Percentiles rank a stretch among this genome's conserved stretches.
These are phyloP conservation scores for Colletes gigas DNA, from an alignment of 1,140 invertebrate species.

Conservation along the genomic window DNA sequence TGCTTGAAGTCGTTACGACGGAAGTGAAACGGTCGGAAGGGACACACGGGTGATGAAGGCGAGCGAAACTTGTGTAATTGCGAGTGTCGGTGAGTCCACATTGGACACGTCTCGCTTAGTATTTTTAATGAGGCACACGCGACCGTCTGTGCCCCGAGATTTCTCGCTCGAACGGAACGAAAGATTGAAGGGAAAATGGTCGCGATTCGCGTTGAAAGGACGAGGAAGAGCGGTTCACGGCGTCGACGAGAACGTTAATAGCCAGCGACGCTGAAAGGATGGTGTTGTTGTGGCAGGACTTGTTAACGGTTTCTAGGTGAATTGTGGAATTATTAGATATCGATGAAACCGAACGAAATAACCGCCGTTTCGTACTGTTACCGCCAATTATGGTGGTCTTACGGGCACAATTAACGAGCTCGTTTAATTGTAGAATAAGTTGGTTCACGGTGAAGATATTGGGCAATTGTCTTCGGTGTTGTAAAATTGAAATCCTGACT, in stretches of 20 bases:
- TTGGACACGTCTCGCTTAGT: conserved; percentile 6
- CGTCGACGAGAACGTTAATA: not conserved
- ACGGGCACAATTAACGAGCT: too few species aligned
- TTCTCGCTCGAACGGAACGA: not conserved
- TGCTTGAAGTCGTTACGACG: conserved; percentile 39
- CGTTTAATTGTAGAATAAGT: too few species aligned
- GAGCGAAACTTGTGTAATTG: conserved; percentile 10
- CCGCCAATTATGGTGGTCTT: not conserved
- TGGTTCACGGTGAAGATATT: not conserved
- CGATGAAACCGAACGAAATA: not conserved
- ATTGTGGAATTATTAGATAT: not conserved
- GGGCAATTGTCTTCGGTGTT: not conserved
- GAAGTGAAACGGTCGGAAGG: conserved; percentile 2
- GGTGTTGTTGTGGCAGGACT: not conserved
- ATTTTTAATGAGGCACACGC: conserved; percentile 32
- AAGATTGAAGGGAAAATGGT: not conserved
- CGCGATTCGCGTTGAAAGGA: not conserved
- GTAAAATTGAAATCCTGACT: too few species aligned
- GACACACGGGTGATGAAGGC: too few species aligned
- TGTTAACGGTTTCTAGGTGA: conserved; percentile 1
- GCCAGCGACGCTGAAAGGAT: not conserved
- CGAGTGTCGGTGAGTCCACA: not conserved
- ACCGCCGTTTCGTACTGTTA: not conserved
- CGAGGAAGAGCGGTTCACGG: not conserved
- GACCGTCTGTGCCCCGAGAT: not conserved